Evolutionary conservation across 2,113 vertebrate species (phyloP).

Genomic region (Trichechus manatus): DNA sequence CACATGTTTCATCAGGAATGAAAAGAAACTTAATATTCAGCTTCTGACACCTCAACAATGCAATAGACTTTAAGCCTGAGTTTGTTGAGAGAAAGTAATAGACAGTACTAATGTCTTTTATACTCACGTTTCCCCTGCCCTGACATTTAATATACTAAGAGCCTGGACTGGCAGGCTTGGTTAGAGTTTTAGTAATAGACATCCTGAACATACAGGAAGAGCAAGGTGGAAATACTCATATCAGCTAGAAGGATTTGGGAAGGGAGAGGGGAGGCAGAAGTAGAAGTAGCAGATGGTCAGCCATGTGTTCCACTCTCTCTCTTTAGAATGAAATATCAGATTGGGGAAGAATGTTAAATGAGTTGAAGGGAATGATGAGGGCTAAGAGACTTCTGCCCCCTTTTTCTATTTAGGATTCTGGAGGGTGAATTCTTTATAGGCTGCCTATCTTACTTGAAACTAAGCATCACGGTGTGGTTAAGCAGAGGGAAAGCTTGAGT

Average conservation of each 20-base stretch:
- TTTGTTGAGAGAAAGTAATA: conserved; percentile 19
- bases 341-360: not conserved
- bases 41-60: not conserved
- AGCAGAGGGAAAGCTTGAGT: not conserved
- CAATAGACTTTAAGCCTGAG: not conserved
- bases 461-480: not conserved
- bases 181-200: not conserved
- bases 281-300: not conserved
- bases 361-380: not conserved
- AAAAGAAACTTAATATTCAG: conserved; percentile 22
- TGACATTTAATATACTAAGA: not conserved
- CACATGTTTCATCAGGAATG: not conserved
- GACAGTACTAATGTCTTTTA: not conserved
- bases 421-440: not conserved
- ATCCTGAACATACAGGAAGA: not conserved
- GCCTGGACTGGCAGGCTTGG: not conserved
- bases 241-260: not conserved
- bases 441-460: not conserved
- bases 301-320: not conserved
- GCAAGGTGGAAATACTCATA: not conserved
- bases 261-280: not conserved
- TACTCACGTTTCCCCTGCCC: not conserved
- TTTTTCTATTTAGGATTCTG: not conserved
- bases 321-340: not conserved
- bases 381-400: not conserved